Evolutionary conservation across 2,888 invertebrate species (phyloP).

Genomic region (Ligdia adustata): DNA sequence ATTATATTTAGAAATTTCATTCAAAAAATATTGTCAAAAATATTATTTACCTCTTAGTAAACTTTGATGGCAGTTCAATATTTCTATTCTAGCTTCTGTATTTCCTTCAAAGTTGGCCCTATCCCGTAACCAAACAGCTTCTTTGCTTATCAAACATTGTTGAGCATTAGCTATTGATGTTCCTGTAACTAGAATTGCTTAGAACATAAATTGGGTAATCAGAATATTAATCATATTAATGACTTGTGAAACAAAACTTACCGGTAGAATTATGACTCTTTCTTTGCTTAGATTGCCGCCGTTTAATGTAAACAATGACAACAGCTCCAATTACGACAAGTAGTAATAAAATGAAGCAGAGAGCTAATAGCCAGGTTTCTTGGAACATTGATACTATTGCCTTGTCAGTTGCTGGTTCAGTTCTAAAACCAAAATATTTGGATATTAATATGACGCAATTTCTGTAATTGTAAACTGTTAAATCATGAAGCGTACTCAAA

Average conservation of each 20-base stretch:
- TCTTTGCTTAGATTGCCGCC: slow-evolving; percentile 68
- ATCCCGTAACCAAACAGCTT: slow-evolving; percentile 77
- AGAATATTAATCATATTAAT: neutral
- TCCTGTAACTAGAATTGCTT: slow-evolving; percentile 44
- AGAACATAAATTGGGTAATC: neutral
- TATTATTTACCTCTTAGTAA: slow-evolving; percentile 63
- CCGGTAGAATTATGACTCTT: slow-evolving; percentile 70
- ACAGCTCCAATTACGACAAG: slow-evolving; percentile 68
- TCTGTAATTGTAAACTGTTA: too few relatives aligned
- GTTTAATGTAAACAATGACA: slow-evolving; percentile 67
- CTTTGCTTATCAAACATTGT: slow-evolving; percentile 76
- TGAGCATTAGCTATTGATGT: slow-evolving; percentile 72
- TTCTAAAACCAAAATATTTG: slow-evolving; percentile 73
- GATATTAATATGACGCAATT: too few relatives aligned
- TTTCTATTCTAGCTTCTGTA: slow-evolving; percentile 75
- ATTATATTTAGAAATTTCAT: neutral
- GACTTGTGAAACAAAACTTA: slow-evolving; percentile 33
- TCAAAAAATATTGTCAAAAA: neutral
- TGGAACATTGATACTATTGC: slow-evolving; percentile 77
- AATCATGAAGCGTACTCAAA: too few relatives aligned
- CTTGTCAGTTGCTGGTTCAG: slow-evolving; percentile 78
- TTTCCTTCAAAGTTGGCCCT: slow-evolving; percentile 73
- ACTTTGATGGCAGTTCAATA: slow-evolving; percentile 75
- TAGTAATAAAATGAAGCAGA: slow-evolving; percentile 70
- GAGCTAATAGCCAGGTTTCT: slow-evolving; percentile 77